Percentiles rank a stretch among this genome's conserved stretches.
Conservation (phyloP, 2,797 vertebrate genomes). For the Epinephelus awoara region DNA sequence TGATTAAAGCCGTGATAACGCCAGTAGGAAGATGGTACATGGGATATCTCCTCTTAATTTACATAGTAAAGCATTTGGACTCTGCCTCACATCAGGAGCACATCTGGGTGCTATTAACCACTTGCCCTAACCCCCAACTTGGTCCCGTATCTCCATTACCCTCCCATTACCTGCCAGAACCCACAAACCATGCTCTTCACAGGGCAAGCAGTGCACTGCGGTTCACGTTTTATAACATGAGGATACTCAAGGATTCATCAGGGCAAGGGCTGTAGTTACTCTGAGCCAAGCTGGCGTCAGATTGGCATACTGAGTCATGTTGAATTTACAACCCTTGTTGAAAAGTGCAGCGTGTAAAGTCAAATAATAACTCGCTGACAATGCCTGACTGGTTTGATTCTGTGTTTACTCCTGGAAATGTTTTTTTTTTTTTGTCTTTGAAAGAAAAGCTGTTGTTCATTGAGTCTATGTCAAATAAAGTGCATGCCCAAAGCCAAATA, state of each 20-base stretch:
- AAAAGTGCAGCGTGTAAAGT: constrained; percentile 37
- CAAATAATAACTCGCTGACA: constrained; percentile 29
- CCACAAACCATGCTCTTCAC: constrained; percentile 50
- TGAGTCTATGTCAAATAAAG: constrained; percentile 65
- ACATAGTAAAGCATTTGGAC: constrained; percentile 69
- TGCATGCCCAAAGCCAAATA: constrained; percentile 46
- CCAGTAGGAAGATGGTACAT: constrained; percentile 51
- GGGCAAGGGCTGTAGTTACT: constrained; percentile 36
- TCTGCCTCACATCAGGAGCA: constrained; percentile 65
- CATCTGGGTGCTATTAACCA: constrained; percentile 84
- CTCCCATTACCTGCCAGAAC: constrained; percentile 68
- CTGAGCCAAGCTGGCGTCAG: constrained; percentile 34
- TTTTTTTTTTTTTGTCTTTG: constrained; percentile 37
- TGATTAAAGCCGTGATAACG: constrained; percentile 45
- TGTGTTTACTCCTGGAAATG: constrained; percentile 46
- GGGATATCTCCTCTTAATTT: constrained; percentile 70
- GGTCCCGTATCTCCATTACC: constrained; percentile 70
- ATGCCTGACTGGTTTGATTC: constrained; percentile 35
- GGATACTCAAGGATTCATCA: constrained; percentile 38
- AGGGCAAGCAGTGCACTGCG: constrained; percentile 34
- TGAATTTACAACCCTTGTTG: constrained; percentile 31
- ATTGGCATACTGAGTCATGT: constrained; percentile 24
- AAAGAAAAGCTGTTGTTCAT: constrained; percentile 63
- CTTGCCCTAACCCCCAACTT: constrained; percentile 72
- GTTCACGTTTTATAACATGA: constrained; percentile 51